Base-by-base conservation (phyloP, 1,140 invertebrate genomes). In the Sinonovacula constricta region DNA sequence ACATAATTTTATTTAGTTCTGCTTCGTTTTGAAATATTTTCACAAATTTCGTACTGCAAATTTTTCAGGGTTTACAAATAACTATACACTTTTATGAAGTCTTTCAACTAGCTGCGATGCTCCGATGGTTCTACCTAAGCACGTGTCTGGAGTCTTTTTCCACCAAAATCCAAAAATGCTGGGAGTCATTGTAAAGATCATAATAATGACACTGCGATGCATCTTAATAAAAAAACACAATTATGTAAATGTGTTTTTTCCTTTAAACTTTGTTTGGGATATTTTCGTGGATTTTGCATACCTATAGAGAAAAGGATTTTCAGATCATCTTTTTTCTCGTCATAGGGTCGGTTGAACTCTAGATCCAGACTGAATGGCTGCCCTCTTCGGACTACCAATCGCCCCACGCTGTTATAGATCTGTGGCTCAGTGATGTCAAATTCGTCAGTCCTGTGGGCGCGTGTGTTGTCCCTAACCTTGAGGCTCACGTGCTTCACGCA, bases 401-500 rank as follows among this genome's bases (percentile, higher is more conserved):
- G 97, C 97, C 26, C 94, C 92, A 88, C 97, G 95, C 1, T 96
- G 96, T 81, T 96, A 92, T 81, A 96, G 91, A 0, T 97, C 92
- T 0, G 97, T 94, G 54, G 7, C 7, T 57, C 34, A 97, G 91
- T 33, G 26, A 67, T 36, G 28, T 57, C 63, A 39, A 66, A 76
- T 28, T 67, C 26, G 18, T 67, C 34, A 4, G 62, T 68, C 18
- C 53, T 22, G 10, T 57, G 22, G 34, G n/a, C 36, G 12, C 22
- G 26, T 3, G 60, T 18, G 51, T 56, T 76, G 15, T 33, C 31
- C n/a, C 39, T 18, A 34, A 76, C n/a, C 15, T 68, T 28, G 10
- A 67, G 51, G n/a, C 67, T 51, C 10, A 76, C 62, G n/a, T 63
- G 18, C 7, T 22, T 63, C 7, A 45, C 39, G n/a, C n/a, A n/a